Evolutionary conservation across 2,113 vertebrate species (phyloP).

Genomic region (Chaetops frenatus): DNA sequence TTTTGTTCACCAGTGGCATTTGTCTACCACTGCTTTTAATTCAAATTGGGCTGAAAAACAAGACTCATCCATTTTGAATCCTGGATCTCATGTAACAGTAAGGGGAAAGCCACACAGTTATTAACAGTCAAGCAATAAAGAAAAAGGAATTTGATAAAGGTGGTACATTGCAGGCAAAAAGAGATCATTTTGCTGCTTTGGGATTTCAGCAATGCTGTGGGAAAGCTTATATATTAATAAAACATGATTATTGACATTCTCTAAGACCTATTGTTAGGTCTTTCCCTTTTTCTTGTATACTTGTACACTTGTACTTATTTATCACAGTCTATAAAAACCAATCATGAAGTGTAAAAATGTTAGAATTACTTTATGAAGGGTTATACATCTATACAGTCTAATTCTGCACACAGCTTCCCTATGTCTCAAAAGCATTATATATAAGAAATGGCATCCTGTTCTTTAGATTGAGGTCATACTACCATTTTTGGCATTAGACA

Average conservation of each 20-base stretch:
- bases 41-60: neutral
- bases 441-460: neutral
- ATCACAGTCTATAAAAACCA: neutral
- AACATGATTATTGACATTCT: neutral
- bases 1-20: neutral
- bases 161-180: neutral
- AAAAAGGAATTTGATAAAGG: neutral
- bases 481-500: neutral
- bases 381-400: neutral
- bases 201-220: neutral
- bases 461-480: neutral
- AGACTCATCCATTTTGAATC: neutral
- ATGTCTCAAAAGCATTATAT: neutral
- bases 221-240: neutral
- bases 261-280: neutral
- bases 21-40: neutral
- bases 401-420: neutral
- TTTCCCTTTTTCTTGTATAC: neutral
- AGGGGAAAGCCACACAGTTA: neutral
- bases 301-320: constrained; percentile 12
- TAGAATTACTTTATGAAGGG: neutral
- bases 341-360: neutral
- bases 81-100: neutral
- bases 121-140: neutral
- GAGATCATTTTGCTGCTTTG: neutral